Percentiles rank a stretch among this genome's conserved stretches.
Evolutionary conservation across 2,113 vertebrate species (phyloP).

Genomic region (Corynorhinus townsendii): DNA sequence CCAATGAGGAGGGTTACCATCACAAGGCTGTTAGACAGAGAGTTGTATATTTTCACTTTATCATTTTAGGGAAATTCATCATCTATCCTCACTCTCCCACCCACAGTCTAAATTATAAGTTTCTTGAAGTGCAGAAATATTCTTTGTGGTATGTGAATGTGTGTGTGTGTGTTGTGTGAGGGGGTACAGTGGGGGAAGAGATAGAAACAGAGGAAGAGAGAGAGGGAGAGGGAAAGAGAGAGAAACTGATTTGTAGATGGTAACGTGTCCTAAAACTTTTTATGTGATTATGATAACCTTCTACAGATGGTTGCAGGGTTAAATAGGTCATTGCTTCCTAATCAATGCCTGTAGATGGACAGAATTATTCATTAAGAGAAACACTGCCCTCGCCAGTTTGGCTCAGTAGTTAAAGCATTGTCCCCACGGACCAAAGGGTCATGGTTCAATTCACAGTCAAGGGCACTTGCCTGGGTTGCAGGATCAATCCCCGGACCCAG

Average conservation of each 20-base stretch:
- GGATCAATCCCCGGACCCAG: too few relatives aligned
- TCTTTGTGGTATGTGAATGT: background rate
- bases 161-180: background rate
- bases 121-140: background rate
- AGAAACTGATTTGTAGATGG: background rate
- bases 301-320: background rate
- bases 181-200: background rate
- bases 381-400: background rate
- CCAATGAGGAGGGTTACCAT: too few relatives aligned
- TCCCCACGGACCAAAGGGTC: too few relatives aligned
- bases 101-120: background rate
- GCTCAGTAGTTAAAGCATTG: too few relatives aligned
- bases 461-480: too few relatives aligned
- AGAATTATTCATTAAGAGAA: background rate
- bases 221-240: background rate
- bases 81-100: background rate
- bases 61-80: background rate
- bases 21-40: background rate
- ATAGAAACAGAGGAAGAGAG: too few relatives aligned
- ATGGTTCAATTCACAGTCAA: too few relatives aligned
- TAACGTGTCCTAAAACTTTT: background rate
- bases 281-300: background rate
- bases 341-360: too few relatives aligned
- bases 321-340: background rate
- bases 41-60: background rate